Evolutionary conservation across 2,113 vertebrate genomes (phyloP), one percentile per base, ranked within the genome.

Genomic region (Nyctereutes procyonoides): DNA sequence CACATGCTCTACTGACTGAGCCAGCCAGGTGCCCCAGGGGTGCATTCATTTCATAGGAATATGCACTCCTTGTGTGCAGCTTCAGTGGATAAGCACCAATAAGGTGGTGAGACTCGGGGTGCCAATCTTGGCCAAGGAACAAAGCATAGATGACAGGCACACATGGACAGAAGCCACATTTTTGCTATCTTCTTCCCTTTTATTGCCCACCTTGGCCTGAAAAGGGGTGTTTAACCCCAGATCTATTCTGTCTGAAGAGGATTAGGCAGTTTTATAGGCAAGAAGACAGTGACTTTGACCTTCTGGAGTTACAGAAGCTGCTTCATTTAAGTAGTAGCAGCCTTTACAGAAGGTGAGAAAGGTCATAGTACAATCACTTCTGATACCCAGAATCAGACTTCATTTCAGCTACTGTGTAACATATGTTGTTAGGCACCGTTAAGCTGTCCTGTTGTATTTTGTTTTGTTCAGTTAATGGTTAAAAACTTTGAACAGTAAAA

Each of bases 401-500:
- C 24, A 58, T 83, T 95, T 83, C 56, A 71, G 48, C 56, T 87
- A 7, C 30, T n/a, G 2, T 76, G 53, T n/a, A 56, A 35, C 67
- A 55, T 26, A 30, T 95, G 83, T 90, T 83, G 14, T 91, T 84
- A 90, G 90, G 16, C 3, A 38, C 24, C 3, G 22, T 86, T 93
- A 51, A 32, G 32, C 55, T 48, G 20, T 90, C 32, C 55, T 81
- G 35, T n/a, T 69, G 20, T 63, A 63, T 82, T 92, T 88, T 88
- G 32, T 83, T 83, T 88, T 88, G 32, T 79, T 83, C 32, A 95
- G 20, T 90, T 93, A 92, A 35, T 62, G 65, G 35, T 84, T 93
- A 13, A 92, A 53, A 58, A 28, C 58, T 91, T 90, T 28, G 43
- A 93, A 60, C 48, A 88, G 7, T 80, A 30, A 89, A 74, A 55